Evolutionary conservation across 2,888 invertebrate species (phyloP), one percentile per base, ranked within the genome.

Genomic region (Teinopalpus imperialis): DNA sequence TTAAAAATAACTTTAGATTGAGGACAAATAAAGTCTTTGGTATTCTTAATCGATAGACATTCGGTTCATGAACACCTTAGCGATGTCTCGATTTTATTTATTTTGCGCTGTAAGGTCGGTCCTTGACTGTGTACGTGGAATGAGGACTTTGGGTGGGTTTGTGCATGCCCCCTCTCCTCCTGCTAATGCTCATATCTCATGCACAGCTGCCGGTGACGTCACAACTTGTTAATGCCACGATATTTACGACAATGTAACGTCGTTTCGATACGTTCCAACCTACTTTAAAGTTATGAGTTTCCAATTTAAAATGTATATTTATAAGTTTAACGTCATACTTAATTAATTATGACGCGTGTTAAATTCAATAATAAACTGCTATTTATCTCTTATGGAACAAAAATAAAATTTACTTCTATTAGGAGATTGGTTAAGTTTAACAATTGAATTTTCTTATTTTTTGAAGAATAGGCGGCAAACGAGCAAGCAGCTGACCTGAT

Each of bases 201-300:
- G 34, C 16, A 50, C 56, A 57, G 52, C 57, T 56, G 56, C 48
- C 21, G 30, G 9, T 51, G 52, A 51, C 53, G 54, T 53, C 54
- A 50, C 42, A 26, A 46, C 46, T 41, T 35, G 46, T 46, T 41
- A 37, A 37, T 35, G 30, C 16, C 29, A 29, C 23, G 35, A 37
- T 20, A 37, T 37, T 30, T 37, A 37, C 30, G 2, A 43, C 43
- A 44, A 31, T 44, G 43, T 44, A 16, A 9, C 36, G 13, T 6
- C 16, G 20, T 27, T 8, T 29, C 34, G 20, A 30, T 35, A 16
- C 27, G n/a, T 13, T 23, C 13, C 21, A 41, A 31, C 31, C 41
- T 24, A 41, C n/a, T 23, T 30, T 20, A 41, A 24, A 13, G 10
- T 31, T 23, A 21, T 3, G 23, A 2, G 14, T 9, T 14, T 9